phyloP scores from a whole-genome alignment of 2,888 invertebrate genomes.

The Thymelicus sylvestris region DNA sequence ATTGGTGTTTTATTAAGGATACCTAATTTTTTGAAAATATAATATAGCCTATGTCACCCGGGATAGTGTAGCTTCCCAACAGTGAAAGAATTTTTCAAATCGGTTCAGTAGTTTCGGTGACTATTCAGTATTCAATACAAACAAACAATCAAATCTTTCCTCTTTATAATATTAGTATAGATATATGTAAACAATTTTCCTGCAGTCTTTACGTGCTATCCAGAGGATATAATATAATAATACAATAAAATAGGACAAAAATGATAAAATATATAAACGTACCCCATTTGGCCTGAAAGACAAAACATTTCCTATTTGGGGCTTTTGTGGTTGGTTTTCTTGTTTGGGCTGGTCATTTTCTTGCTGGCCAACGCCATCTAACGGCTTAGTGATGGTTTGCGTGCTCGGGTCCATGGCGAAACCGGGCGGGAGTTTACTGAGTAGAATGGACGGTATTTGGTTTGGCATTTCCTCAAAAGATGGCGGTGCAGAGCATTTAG shows the following conservation, averaged over 20 bases:
- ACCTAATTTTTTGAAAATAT: too few species aligned
- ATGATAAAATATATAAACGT: constrained; percentile 49
- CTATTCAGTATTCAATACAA: too few species aligned
- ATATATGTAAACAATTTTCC: too few species aligned
- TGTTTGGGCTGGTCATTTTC: constrained; percentile 63
- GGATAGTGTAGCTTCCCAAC: too few species aligned
- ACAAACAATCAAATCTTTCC: too few species aligned
- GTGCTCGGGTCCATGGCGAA: constrained; percentile 75
- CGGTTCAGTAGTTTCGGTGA: too few species aligned
- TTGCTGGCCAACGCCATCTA: constrained; percentile 71
- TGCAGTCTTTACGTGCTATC: too few species aligned
- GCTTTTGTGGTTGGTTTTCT: constrained; percentile 69
- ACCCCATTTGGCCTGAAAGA: constrained; percentile 82
- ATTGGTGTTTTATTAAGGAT: too few species aligned
- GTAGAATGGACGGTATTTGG: constrained; percentile 67
- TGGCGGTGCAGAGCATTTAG: constrained; percentile 86
- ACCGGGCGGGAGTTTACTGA: constrained; percentile 74
- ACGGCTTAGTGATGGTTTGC: constrained; percentile 74
- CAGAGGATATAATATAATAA: too few species aligned
- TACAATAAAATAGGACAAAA: constrained; percentile 3
- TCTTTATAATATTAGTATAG: too few species aligned
- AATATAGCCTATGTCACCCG: too few species aligned
- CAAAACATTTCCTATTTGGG: constrained; percentile 78
- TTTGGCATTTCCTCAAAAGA: constrained; percentile 69
- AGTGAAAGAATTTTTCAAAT: too few species aligned